Evolutionary conservation across 64 coral and sea anemone genomes (phyloP).

Genomic region (Astreopora myriophthalma): DNA sequence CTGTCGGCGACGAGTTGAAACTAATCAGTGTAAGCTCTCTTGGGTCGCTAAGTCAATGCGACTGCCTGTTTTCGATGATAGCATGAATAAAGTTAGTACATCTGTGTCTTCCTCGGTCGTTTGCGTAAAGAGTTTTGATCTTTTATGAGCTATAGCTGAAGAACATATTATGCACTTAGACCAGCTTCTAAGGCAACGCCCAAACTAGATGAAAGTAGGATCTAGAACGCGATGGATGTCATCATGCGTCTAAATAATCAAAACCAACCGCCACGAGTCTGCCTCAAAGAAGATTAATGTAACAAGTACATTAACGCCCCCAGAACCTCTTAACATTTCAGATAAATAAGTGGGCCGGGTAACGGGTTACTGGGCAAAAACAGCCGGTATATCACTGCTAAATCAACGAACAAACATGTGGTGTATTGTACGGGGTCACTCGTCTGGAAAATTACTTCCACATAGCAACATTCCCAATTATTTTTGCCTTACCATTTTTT

Average conservation of each 20-base stretch:
- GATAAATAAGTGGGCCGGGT: background rate
- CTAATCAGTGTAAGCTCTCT: too few species aligned
- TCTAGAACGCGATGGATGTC: background rate
- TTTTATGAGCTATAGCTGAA: too few species aligned
- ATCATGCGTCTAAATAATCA: background rate
- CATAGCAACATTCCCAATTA: conserved; percentile 19
- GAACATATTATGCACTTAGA: too few species aligned
- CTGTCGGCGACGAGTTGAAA: background rate
- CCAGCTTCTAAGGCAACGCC: background rate
- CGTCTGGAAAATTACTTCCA: conserved; percentile 29
- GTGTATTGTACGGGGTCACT: conserved; percentile 27
- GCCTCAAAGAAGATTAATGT: background rate
- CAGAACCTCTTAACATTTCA: background rate
- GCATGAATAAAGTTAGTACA: background rate
- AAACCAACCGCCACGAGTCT: background rate
- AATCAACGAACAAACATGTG: conserved; percentile 30
- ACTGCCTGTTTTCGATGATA: background rate
- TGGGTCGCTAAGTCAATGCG: background rate
- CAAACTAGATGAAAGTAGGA: background rate
- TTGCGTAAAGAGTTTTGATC: too few species aligned
- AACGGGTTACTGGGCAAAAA: conserved; percentile 49
- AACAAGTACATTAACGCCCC: conserved; percentile 18
- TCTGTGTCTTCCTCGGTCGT: too few species aligned
- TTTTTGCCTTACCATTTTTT: background rate
- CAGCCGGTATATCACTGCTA: background rate